Conservation (phyloP, 1,140 invertebrate genomes). For the Contarinia nasturtii region DNA sequence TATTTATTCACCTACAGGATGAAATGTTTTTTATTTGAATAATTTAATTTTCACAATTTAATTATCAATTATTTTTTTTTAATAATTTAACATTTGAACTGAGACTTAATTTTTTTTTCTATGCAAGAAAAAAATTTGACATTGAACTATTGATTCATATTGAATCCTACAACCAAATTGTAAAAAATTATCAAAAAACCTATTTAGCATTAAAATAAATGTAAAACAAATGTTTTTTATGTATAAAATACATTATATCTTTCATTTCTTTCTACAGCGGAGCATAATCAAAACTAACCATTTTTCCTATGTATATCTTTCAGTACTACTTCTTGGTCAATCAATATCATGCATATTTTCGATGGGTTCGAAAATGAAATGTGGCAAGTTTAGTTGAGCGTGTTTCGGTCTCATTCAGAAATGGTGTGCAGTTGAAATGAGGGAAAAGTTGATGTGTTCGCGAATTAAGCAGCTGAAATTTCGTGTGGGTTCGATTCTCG, state of each 20-base stretch:
- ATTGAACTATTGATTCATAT: conserved; percentile 1
- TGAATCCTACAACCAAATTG: not conserved
- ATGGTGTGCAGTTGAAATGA: no score
- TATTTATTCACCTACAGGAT: no score
- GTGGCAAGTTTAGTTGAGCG: no score
- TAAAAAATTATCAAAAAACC: not conserved
- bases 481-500: no score
- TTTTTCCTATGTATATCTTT: not conserved
- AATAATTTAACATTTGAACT: not conserved
- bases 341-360: not conserved
- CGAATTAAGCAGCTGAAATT: no score
- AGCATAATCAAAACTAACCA: not conserved
- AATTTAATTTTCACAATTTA: no score
- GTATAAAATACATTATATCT: not conserved
- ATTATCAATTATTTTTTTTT: not conserved
- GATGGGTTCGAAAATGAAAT: no score
- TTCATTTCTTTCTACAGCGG: not conserved
- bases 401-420: no score
- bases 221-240: not conserved
- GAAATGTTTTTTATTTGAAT: not conserved
- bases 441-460: no score
- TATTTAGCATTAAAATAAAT: not conserved
- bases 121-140: no score
- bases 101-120: not conserved
- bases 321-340: not conserved